A percentile compares a stretch with the other conserved stretches of the same genome.
Evolutionary conservation across 2,797 vertebrate species (phyloP).

Genomic region (Thunnus albacares): DNA sequence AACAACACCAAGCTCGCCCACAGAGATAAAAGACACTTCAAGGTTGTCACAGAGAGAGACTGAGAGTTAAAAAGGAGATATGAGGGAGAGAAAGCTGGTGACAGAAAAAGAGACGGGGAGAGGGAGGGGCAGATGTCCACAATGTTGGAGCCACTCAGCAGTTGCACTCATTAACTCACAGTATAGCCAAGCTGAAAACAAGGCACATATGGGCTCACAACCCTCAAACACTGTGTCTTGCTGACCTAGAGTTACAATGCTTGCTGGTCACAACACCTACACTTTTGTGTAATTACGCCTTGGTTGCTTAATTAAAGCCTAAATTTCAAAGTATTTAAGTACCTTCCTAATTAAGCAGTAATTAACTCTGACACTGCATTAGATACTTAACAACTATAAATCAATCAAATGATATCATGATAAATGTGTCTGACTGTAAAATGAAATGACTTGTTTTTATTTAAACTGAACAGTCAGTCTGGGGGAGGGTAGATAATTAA

Average conservation of each 20-base stretch:
- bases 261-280: conserved; percentile 27
- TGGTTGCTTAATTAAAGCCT: conserved; percentile 56
- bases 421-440: conserved; percentile 18
- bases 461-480: conserved; percentile 5
- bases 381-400: conserved; percentile 39
- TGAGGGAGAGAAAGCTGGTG: neutral
- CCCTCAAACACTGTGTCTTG: conserved; percentile 27
- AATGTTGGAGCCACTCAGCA: conserved; percentile 49
- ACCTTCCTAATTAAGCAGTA: conserved; percentile 43
- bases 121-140: conserved; percentile 49
- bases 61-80: conserved; percentile 7
- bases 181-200: conserved; percentile 32
- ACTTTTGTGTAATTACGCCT: conserved; percentile 47
- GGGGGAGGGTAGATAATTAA: conserved; percentile 10
- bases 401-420: conserved; percentile 43
- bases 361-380: conserved; percentile 36
- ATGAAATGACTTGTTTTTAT: neutral
- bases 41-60: conserved; percentile 26
- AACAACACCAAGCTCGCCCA: conserved; percentile 7
- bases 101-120: neutral
- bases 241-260: conserved; percentile 17
- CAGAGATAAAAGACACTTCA: conserved; percentile 29
- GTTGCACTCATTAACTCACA: conserved; percentile 46
- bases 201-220: conserved; percentile 17
- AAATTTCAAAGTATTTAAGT: conserved; percentile 41